Evolutionary conservation across 1,140 invertebrate species (phyloP).

Genomic region (Panonychus citri): DNA sequence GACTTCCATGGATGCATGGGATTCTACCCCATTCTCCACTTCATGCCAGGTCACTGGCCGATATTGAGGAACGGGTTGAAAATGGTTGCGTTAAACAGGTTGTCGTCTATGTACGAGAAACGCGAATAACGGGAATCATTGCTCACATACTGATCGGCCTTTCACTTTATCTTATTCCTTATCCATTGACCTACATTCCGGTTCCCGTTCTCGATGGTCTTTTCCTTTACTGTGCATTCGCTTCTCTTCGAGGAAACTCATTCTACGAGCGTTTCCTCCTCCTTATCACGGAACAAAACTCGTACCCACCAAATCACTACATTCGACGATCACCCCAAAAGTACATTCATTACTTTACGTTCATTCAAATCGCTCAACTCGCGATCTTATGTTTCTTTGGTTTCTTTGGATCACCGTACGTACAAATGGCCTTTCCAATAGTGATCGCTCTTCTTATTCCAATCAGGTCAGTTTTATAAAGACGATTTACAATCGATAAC

Average conservation of each 20-base stretch:
- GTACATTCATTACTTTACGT: slow-evolving; percentile 36
- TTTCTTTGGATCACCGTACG: slow-evolving; percentile 32
- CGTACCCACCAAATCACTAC: slow-evolving; percentile 40
- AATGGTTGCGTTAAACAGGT: slow-evolving; percentile 38
- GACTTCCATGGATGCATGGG: slow-evolving; percentile 37
- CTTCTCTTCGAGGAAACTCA: slow-evolving; percentile 36
- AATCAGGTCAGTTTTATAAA: slow-evolving; percentile 23
- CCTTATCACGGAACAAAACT: slow-evolving; percentile 39
- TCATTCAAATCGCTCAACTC: slow-evolving; percentile 33
- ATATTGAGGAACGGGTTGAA: slow-evolving; percentile 37
- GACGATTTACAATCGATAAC: background rate
- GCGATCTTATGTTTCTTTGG: slow-evolving; percentile 36
- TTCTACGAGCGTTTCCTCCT: slow-evolving; percentile 37
- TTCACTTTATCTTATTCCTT: slow-evolving; percentile 33
- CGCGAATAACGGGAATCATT: slow-evolving; percentile 33
- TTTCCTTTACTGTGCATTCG: slow-evolving; percentile 39
- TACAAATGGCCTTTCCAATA: slow-evolving; percentile 40
- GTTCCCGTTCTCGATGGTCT: slow-evolving; percentile 37
- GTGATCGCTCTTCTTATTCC: slow-evolving; percentile 36
- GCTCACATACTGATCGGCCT: slow-evolving; percentile 37
- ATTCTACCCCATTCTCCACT: slow-evolving; percentile 39
- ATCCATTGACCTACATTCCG: slow-evolving; percentile 34
- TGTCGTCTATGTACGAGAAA: slow-evolving; percentile 36
- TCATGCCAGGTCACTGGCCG: slow-evolving; percentile 35
- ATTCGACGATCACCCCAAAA: slow-evolving; percentile 37